A percentile compares a stretch with the other conserved stretches of the same genome.
Evolutionary conservation across 2,797 vertebrate species (phyloP).

Genomic region (Dicrostonyx torquatus): DNA sequence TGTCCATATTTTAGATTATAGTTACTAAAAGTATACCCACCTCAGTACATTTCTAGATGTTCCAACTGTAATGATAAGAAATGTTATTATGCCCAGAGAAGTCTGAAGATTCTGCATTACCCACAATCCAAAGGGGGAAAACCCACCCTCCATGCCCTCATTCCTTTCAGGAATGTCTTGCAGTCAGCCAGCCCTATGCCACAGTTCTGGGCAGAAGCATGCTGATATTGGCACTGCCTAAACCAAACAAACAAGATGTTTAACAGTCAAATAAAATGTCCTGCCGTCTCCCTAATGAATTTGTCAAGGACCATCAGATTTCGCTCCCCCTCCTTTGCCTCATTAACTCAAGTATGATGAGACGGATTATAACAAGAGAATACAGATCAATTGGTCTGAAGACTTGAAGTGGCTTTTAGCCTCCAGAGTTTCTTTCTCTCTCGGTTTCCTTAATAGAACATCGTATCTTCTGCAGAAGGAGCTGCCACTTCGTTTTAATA

Average conservation of each 20-base stretch:
- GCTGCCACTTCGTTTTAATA: conserved; percentile 83
- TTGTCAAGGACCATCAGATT: conserved; percentile 88
- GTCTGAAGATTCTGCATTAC: neutral
- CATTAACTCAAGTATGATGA: conserved; percentile 88
- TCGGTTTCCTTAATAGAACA: conserved; percentile 82
- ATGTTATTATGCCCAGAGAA: conserved; percentile 4
- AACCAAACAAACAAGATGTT: conserved; percentile 89
- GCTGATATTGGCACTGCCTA: conserved; percentile 85
- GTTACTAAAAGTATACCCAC: conserved; percentile 2
- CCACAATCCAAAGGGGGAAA: neutral
- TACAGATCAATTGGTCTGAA: conserved; percentile 88
- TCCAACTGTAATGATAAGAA: neutral
- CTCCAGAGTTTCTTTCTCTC: conserved; percentile 82
- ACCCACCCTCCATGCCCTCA: neutral
- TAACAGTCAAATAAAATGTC: conserved; percentile 88
- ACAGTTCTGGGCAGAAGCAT: conserved; percentile 81
- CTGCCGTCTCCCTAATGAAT: conserved; percentile 89
- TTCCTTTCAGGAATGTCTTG: conserved; percentile 39
- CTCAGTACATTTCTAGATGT: neutral
- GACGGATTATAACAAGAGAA: conserved; percentile 88
- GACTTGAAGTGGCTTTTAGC: conserved; percentile 88
- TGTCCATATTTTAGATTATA: conserved; percentile 6
- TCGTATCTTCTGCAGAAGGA: conserved; percentile 83
- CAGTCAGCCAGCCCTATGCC: conserved; percentile 78
- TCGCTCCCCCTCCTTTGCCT: conserved; percentile 86